phyloP scores from a whole-genome alignment of 92 coral and sea anemone species.

The Palythoa heliodiscus region DNA sequence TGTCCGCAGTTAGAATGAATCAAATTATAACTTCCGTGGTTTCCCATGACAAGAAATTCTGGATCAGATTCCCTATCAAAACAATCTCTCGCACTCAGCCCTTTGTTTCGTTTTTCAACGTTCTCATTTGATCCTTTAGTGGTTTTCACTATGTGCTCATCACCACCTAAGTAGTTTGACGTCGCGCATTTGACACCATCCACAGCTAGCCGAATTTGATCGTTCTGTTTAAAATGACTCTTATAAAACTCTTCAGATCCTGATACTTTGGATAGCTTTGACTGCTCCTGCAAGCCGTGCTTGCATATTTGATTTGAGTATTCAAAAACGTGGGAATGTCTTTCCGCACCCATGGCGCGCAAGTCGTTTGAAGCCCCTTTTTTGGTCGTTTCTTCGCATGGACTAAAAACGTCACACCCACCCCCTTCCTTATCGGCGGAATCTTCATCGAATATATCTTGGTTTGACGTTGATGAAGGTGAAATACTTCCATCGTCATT shows the following conservation, averaged over 20 bases:
- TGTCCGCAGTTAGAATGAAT: neutral
- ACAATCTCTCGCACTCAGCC: slow-evolving; percentile 16
- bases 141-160: slow-evolving; percentile 3
- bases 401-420: neutral
- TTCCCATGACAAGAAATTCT: neutral
- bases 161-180: neutral
- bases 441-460: slow-evolving; percentile 6
- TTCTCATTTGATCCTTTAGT: slow-evolving; percentile 2
- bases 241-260: slow-evolving; percentile 33
- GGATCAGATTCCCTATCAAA: slow-evolving; percentile 34
- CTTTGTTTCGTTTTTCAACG: slow-evolving; percentile 25
- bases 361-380: neutral
- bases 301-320: neutral
- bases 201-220: neutral
- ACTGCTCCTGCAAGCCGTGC: slow-evolving; percentile 22
- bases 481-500: slow-evolving; percentile 45
- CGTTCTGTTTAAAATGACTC: slow-evolving; percentile 1
- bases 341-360: neutral
- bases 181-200: neutral
- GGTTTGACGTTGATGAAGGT: slow-evolving; percentile 3
- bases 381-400: neutral
- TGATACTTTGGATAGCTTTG: neutral
- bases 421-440: neutral
- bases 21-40: slow-evolving; percentile 15
- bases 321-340: neutral